Conservation (phyloP, 2,888 invertebrate species). For the Ochropleura leucogaster region DNA sequence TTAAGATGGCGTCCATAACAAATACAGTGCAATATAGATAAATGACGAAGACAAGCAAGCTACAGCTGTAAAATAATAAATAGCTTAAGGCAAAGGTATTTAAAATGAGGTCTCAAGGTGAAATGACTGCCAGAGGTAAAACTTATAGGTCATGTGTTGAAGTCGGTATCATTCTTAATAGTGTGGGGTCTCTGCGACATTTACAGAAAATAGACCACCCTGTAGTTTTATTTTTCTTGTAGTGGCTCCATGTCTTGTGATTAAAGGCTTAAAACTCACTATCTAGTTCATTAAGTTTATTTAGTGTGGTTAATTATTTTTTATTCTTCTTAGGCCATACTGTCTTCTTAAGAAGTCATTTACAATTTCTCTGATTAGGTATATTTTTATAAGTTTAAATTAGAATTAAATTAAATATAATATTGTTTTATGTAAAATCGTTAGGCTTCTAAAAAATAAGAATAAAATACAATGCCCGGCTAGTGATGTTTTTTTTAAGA, state of each 20-base stretch:
- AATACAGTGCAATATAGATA: constrained; percentile 48
- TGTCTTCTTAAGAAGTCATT: no score
- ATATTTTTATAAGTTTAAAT: no score
- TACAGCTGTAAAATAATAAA: constrained; percentile 42
- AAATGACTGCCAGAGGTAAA: background rate
- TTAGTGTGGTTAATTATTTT: background rate
- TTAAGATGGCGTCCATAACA: constrained; percentile 23
- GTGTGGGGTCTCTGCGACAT: constrained; percentile 22
- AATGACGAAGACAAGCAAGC: constrained; percentile 41
- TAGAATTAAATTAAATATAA: no score
- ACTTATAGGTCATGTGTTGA: background rate
- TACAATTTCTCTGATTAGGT: no score
- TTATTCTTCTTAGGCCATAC: background rate
- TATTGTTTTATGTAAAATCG: no score
- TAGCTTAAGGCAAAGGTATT: constrained; percentile 14
- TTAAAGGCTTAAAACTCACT: background rate
- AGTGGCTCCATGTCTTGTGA: no score
- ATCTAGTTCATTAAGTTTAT: background rate
- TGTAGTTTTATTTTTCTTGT: background rate
- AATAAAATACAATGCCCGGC: no score
- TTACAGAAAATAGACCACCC: background rate
- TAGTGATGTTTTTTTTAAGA: no score
- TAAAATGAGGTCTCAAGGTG: constrained; percentile 40
- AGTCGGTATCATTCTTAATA: background rate
- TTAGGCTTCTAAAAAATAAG: no score